Conservation (phyloP, 2,113 vertebrate species). For the Coptodon rendalli region DNA sequence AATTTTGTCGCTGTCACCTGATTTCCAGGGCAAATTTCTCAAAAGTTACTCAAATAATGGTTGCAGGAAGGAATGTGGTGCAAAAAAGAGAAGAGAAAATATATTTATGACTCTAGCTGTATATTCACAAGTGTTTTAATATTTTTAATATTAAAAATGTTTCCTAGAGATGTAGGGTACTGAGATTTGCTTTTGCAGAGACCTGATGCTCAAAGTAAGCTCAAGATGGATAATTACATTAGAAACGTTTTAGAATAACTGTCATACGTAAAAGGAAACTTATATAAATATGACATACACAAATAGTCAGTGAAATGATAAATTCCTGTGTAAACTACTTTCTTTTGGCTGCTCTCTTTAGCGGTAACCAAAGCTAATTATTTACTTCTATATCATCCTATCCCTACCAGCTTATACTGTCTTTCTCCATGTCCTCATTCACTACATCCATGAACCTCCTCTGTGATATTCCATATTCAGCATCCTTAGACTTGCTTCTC, state of each 20-base stretch:
- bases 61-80: neutral
- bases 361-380: neutral
- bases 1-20: rapidly evolving
- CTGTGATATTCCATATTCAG: neutral
- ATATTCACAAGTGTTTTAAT: neutral
- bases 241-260: neutral
- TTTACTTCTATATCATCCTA: neutral
- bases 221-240: neutral
- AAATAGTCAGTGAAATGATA: neutral
- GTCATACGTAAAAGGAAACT: neutral
- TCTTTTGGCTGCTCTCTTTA: neutral
- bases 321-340: neutral
- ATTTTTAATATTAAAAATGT: neutral
- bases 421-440: neutral
- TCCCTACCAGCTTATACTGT: neutral
- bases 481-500: neutral
- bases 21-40: neutral
- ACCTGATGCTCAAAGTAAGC: neutral
- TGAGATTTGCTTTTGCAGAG: neutral
- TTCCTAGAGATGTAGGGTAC: neutral
- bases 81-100: neutral
- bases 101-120: neutral
- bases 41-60: neutral
- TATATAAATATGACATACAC: neutral
- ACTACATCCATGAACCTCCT: neutral